These are phyloP conservation scores for Ibidorhyncha struthersii DNA, from an alignment of 2,113 vertebrate species.

Conservation along the genomic window DNA sequence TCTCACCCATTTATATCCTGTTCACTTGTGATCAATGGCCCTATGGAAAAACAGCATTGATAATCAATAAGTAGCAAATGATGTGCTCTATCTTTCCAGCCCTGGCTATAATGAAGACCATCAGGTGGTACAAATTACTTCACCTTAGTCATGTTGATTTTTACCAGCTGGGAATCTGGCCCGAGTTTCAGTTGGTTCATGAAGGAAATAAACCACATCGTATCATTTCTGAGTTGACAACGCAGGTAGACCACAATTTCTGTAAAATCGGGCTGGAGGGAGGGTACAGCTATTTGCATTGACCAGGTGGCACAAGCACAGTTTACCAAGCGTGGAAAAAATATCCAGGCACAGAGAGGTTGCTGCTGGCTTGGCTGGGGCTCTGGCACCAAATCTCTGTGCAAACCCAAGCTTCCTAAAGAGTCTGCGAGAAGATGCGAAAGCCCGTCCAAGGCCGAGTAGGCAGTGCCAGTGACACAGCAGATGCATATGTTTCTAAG, in stretches of 20 bases:
- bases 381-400: neutral
- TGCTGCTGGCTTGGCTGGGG: neutral
- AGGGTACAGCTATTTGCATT: neutral
- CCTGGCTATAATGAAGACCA: neutral
- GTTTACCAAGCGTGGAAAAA: neutral
- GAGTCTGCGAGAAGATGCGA: neutral
- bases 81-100: neutral
- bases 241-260: neutral
- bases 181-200: neutral
- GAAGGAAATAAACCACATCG: neutral
- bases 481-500: constrained; percentile 40
- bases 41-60: neutral
- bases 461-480: constrained; percentile 41
- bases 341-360: neutral
- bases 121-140: neutral
- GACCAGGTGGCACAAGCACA: neutral
- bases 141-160: neutral
- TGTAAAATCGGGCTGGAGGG: neutral
- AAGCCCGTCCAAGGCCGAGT: neutral
- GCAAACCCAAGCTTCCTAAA: neutral
- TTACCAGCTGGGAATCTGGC: neutral
- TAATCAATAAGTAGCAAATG: neutral
- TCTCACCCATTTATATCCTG: neutral
- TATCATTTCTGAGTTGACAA: neutral
- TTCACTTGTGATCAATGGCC: neutral